phyloP scores from a whole-genome alignment of 2,113 vertebrate genomes.

The Motacilla tschutschensis region DNA sequence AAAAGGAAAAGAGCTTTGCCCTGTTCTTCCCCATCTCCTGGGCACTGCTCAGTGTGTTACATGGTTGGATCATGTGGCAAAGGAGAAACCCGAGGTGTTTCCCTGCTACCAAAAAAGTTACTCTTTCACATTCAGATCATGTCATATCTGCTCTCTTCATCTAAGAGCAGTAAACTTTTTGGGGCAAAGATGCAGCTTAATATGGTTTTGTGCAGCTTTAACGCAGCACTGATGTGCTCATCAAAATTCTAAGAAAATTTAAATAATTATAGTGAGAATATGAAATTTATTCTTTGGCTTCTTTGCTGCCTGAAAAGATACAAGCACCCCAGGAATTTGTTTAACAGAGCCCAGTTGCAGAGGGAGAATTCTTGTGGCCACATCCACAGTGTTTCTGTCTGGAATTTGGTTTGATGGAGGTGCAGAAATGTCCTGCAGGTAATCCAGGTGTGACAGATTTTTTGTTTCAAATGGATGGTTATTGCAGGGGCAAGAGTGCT shows the following conservation, averaged over 20 bases:
- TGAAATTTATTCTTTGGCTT: neutral
- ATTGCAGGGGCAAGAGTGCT: neutral
- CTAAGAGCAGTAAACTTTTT: neutral
- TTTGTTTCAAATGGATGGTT: neutral
- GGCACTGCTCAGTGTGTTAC: neutral
- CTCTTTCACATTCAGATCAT: neutral
- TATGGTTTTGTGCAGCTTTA: neutral
- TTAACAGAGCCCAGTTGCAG: neutral
- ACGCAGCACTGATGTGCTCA: neutral
- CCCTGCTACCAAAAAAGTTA: neutral
- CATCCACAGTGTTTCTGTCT: neutral
- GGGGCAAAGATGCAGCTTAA: neutral
- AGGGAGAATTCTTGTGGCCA: neutral
- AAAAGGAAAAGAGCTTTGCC: neutral
- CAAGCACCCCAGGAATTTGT: neutral
- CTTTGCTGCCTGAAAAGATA: neutral
- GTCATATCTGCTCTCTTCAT: neutral
- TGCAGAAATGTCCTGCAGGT: neutral
- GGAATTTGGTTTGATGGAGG: neutral
- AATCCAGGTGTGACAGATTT: neutral
- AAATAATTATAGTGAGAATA: neutral
- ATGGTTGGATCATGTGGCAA: fast-evolving
- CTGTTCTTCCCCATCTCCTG: neutral
- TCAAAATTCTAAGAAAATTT: neutral
- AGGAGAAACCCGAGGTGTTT: neutral